Evolutionary conservation across 2,888 invertebrate genomes (phyloP).

Genomic region (Drosophila paramelanica): DNA sequence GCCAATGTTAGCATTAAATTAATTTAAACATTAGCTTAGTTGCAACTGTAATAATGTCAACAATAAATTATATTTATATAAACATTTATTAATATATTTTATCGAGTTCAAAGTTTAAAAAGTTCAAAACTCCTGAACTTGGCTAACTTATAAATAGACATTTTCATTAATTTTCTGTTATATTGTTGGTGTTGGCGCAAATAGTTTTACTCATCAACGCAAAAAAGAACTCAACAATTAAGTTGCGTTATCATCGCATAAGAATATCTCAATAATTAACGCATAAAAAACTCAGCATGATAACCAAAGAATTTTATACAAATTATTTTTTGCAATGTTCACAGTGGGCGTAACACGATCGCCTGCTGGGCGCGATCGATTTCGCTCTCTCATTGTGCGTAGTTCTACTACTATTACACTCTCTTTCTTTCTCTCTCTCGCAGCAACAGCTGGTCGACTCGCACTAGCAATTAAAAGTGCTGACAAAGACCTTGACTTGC

Average conservation of each 20-base stretch:
- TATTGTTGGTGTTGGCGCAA: no score
- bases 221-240: neutral
- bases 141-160: neutral
- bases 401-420: neutral
- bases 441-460: conserved; percentile 28
- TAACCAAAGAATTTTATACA: neutral
- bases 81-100: no score
- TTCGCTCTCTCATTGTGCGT: neutral
- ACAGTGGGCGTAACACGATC: conserved; percentile 31
- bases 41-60: no score
- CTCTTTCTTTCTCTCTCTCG: neutral
- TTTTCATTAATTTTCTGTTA: neutral
- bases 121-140: neutral
- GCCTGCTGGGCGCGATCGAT: conserved; percentile 32
- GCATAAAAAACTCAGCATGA: conserved; percentile 43
- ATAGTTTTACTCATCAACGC: neutral
- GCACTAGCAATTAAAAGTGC: conserved; percentile 61
- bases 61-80: no score
- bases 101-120: no score
- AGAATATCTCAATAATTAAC: conserved; percentile 10
- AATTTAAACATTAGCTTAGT: no score
- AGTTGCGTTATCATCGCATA: conserved; percentile 1
- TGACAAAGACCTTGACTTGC: conserved; percentile 69
- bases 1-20: neutral
- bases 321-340: conserved; percentile 11